These are phyloP conservation scores for Conops quadrifasciatus DNA, from an alignment of 2,888 invertebrate species.

Conservation along the genomic window DNA sequence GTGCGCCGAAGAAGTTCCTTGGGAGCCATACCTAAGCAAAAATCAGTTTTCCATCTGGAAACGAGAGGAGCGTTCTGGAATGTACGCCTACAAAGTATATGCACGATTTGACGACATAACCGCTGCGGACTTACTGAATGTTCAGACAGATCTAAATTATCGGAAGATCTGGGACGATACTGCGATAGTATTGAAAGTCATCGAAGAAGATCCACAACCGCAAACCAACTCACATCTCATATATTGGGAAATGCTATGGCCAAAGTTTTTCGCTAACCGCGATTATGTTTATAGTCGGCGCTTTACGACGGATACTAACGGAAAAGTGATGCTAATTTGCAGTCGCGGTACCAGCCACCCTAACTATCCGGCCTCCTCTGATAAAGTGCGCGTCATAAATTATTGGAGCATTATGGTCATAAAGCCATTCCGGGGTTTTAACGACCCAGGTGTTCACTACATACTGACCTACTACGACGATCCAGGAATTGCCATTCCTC, in stretches of 20 bases:
- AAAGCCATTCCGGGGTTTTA: constrained; percentile 68
- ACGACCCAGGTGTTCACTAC: constrained; percentile 69
- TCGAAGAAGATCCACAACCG: constrained; percentile 72
- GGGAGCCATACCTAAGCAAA: constrained; percentile 81
- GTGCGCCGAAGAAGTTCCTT: constrained; percentile 50
- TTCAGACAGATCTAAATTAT: constrained; percentile 83
- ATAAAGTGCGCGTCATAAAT: constrained; percentile 77
- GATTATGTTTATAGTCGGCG: constrained; percentile 86
- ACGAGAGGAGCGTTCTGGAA: constrained; percentile 73
- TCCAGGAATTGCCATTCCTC: constrained; percentile 80
- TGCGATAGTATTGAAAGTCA: constrained; percentile 75
- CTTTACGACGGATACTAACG: constrained; percentile 69
- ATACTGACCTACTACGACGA: constrained; percentile 88
- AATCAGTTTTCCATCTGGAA: constrained; percentile 85
- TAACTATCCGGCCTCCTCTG: constrained; percentile 72
- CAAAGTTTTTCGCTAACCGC: constrained; percentile 82
- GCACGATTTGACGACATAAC: constrained; percentile 81
- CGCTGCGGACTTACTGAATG: constrained; percentile 81
- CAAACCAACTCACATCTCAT: constrained; percentile 75
- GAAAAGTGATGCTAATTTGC: constrained; percentile 71
- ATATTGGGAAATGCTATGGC: constrained; percentile 92
- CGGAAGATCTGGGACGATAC: constrained; percentile 83
- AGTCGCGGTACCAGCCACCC: constrained; percentile 78
- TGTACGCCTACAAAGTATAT: constrained; percentile 88
- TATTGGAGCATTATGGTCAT: constrained; percentile 91